These are phyloP conservation scores for Ispidina lecontei DNA, from an alignment of 2,797 vertebrate species.

Conservation along the genomic window DNA sequence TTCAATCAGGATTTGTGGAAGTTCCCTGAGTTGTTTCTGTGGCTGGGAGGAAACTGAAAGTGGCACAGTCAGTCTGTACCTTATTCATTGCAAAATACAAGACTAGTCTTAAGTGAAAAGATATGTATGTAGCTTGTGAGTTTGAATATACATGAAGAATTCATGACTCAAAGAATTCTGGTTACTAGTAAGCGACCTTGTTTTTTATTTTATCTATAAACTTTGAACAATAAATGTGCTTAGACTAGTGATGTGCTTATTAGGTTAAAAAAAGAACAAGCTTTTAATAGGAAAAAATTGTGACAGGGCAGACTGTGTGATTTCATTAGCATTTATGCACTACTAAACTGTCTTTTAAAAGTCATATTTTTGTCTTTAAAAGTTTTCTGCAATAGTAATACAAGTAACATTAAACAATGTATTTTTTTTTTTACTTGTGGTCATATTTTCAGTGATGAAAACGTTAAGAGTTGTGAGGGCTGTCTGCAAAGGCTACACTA, in stretches of 20 bases:
- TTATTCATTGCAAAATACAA: background rate
- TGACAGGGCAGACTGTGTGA: background rate
- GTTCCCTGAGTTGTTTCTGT: background rate
- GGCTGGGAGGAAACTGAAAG: background rate
- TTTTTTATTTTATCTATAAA: constrained; percentile 10
- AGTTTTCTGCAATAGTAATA: constrained; percentile 7
- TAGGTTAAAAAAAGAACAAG: constrained; percentile 45
- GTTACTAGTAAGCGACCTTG: background rate
- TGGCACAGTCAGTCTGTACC: background rate
- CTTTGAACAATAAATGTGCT: background rate
- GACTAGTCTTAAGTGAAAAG: background rate
- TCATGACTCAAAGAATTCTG: background rate
- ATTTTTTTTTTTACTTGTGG: background rate
- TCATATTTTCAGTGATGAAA: background rate
- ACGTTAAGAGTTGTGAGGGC: background rate
- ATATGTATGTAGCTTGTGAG: background rate
- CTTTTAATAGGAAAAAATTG: constrained; percentile 55
- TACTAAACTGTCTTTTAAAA: constrained; percentile 26
- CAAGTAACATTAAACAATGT: background rate
- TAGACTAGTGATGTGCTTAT: constrained; percentile 23
- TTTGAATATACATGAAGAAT: background rate
- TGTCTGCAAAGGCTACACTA: background rate
- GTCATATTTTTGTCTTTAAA: constrained; percentile 18
- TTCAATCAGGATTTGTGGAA: background rate
- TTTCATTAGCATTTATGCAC: constrained; percentile 50